Percentiles rank a stretch among this genome's conserved stretches.
phyloP scores from a whole-genome alignment of 2,888 invertebrate species.

The Eulithis prunata region DNA sequence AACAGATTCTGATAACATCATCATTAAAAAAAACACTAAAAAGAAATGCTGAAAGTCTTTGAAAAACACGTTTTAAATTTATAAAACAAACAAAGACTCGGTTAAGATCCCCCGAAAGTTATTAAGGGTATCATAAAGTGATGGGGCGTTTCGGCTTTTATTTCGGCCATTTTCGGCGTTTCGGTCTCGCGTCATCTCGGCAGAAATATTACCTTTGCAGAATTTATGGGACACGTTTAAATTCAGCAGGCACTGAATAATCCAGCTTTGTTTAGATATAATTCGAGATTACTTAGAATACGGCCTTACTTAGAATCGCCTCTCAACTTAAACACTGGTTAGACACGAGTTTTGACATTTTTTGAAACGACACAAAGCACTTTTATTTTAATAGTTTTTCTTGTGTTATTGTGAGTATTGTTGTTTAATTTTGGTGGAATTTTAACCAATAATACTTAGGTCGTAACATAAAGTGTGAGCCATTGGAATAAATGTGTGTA shows the following conservation, averaged over 20 bases:
- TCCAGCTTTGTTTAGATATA: too few relatives aligned
- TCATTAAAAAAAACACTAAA: conserved; percentile 8
- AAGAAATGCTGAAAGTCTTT: conserved; percentile 13
- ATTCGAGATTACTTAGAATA: too few relatives aligned
- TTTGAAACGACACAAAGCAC: too few relatives aligned
- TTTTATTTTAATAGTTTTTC: too few relatives aligned
- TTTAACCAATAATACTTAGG: too few relatives aligned
- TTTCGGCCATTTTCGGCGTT: neutral
- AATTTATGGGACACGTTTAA: neutral
- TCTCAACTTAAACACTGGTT: too few relatives aligned
- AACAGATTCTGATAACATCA: neutral
- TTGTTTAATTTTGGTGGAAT: too few relatives aligned
- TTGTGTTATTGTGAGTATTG: too few relatives aligned
- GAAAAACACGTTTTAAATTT: conserved; percentile 40
- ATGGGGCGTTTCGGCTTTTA: conserved; percentile 8
- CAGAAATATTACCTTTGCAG: neutral
- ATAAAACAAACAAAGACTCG: conserved; percentile 31
- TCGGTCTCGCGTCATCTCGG: neutral
- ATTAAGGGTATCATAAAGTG: conserved; percentile 10
- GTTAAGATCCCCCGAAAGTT: conserved; percentile 7
- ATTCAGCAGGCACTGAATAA: neutral
- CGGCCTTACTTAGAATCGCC: too few relatives aligned
- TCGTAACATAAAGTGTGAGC: too few relatives aligned
- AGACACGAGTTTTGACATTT: too few relatives aligned
- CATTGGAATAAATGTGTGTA: too few relatives aligned